These are phyloP conservation scores for Leptura quadrifasciata DNA, from an alignment of 2,888 invertebrate genomes.

Conservation along the genomic window DNA sequence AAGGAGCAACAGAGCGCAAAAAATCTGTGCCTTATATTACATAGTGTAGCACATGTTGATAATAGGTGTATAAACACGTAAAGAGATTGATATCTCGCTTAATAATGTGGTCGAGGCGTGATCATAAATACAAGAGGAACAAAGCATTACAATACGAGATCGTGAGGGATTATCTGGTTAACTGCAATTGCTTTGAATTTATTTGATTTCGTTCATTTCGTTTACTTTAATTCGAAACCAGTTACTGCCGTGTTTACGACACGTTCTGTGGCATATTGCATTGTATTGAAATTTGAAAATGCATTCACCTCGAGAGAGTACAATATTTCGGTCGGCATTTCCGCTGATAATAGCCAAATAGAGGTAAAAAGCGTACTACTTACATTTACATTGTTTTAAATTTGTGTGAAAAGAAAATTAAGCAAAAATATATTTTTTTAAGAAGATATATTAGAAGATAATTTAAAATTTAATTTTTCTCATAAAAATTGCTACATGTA, in stretches of 20 bases:
- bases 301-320: no score
- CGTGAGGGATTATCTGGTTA: slow-evolving; percentile 24
- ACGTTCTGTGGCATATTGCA: no score
- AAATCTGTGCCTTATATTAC: slow-evolving; percentile 32
- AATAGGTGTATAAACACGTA: slow-evolving; percentile 62
- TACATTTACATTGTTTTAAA: no score
- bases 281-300: no score
- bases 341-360: no score
- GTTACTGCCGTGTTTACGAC: not conserved
- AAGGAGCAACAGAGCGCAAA: slow-evolving; percentile 3
- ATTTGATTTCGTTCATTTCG: slow-evolving; percentile 18
- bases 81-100: slow-evolving; percentile 63
- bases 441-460: no score
- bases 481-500: no score
- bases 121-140: slow-evolving; percentile 61
- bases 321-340: no score
- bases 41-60: slow-evolving; percentile 58
- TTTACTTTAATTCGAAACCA: not conserved
- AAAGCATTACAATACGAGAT: slow-evolving; percentile 46
- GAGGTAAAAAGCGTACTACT: no score
- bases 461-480: no score
- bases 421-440: no score
- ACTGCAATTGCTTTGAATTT: slow-evolving; percentile 19
- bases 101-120: slow-evolving; percentile 61
- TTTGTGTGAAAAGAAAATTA: no score